Evolutionary conservation across 2,113 vertebrate genomes (phyloP), one percentile per base, ranked within the genome.

Genomic region (Pseudorectes ferrugineus): DNA sequence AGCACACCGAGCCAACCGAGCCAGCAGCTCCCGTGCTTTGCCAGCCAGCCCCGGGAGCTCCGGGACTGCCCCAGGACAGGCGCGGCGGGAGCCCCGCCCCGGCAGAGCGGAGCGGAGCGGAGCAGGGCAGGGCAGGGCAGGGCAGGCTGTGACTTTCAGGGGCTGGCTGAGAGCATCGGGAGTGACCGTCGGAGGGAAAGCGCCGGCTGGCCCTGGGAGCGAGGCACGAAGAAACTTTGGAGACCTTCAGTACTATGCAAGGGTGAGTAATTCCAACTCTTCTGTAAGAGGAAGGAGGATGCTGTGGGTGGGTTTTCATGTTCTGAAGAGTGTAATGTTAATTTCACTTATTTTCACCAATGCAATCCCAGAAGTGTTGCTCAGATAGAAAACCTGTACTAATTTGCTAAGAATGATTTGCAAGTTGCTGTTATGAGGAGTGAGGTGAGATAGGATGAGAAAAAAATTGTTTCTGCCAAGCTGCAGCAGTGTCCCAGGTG

Each of bases 1-100:
- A 10, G 33, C 16, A 3, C 11, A 0, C 6, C 7, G 2, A 14
- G 0, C 8, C 33, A 0, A 5, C 26, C 13, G 3, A 12, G 0
- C 28, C 57, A 8, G 25, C 58, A 20, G 12, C 52, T 20, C 3
- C 14, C 31, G 5, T 2, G 35, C 71, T 3, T 1, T 2, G 35
- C 55, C 25, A 3, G 48, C 12, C 2, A 51, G 6, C 28, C 28
- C 24, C 6, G 2, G 6, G 3, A 0, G 21, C 38, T 10, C n/a
- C 38, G 43, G 36, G 29, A 21, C 3, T 16, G 76, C 2, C 55
- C 45, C 45, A 3, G 59, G 28, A 5, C 28, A 4, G 43, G 67
- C 18, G 67, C 49, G 14, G 40, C 17, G 10, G 46, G 26, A 72
- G 86, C 86, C 31, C 77, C 68, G 87, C 63, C 71, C 83, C 58